phyloP scores from a whole-genome alignment of 2,113 vertebrate genomes.

The Nycticebus coucang region DNA sequence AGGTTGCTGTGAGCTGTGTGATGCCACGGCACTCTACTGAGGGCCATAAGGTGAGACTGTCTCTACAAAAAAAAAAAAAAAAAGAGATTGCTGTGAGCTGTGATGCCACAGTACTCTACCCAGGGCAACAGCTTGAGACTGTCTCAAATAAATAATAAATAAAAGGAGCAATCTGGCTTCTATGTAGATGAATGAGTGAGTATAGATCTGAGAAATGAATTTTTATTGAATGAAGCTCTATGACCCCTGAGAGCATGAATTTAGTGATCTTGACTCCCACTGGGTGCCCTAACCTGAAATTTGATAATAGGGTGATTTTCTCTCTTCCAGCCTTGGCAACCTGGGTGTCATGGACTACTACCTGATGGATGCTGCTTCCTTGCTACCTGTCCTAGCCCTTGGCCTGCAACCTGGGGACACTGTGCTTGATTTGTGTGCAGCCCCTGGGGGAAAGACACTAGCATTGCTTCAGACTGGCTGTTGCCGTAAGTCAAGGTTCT shows the following conservation, averaged over 20 bases:
- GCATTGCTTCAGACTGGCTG: constrained; percentile 92
- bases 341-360: constrained; percentile 90
- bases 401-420: constrained; percentile 86
- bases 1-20: too few species aligned
- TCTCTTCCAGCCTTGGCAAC: constrained; percentile 86
- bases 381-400: constrained; percentile 94
- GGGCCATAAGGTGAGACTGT: too few species aligned
- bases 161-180: background rate
- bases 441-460: constrained; percentile 95
- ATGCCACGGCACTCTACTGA: too few species aligned
- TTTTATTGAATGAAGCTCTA: constrained; percentile 35
- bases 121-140: too few species aligned
- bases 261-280: background rate
- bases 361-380: constrained; percentile 95
- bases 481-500: constrained; percentile 85
- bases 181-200: background rate
- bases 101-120: too few species aligned
- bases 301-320: background rate
- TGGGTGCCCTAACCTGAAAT: background rate
- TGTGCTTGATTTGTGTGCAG: constrained; percentile 96
- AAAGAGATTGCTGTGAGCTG: too few species aligned
- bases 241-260: background rate
- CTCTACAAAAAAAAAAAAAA: too few species aligned
- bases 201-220: background rate
- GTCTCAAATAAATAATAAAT: background rate